Evolutionary conservation across 2,797 vertebrate genomes (phyloP).

Genomic region (Platyrinchus mystaceus): DNA sequence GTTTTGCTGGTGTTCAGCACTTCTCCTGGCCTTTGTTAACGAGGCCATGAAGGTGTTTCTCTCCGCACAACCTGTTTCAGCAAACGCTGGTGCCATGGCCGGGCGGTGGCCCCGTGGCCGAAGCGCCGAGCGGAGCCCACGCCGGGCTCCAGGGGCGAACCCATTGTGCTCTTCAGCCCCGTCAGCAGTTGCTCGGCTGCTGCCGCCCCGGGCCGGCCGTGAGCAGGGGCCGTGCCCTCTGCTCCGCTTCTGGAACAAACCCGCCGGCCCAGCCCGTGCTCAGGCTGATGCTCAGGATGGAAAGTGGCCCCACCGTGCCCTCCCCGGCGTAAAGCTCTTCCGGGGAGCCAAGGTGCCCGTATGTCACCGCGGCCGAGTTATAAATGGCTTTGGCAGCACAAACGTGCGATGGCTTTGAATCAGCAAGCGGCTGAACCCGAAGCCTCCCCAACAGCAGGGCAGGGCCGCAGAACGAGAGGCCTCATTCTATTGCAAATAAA

Average conservation of each 20-base stretch:
- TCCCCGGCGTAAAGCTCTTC: constrained; percentile 35
- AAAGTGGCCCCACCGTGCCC: background rate
- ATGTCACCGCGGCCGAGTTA: constrained; percentile 62
- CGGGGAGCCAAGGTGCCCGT: constrained; percentile 56
- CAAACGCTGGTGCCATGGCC: background rate
- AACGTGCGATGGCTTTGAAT: constrained; percentile 63
- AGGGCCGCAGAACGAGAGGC: background rate
- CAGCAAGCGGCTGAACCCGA: constrained; percentile 23
- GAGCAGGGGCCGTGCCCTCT: background rate
- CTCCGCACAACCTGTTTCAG: background rate
- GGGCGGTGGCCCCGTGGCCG: background rate
- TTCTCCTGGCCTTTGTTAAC: background rate
- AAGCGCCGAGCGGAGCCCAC: background rate
- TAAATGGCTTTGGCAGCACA: constrained; percentile 75
- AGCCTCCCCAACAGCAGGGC: background rate
- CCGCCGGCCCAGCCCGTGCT: background rate
- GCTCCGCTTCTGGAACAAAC: constrained; percentile 25
- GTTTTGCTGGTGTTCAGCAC: background rate
- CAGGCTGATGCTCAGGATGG: background rate
- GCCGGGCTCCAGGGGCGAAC: background rate
- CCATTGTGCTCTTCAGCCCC: constrained; percentile 27
- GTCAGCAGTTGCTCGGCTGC: constrained; percentile 56
- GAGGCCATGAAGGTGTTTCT: background rate
- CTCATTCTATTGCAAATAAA: background rate
- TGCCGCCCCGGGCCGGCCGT: background rate